Conservation (phyloP, 92 coral and sea anemone genomes). For the Epizoanthus stellaris region DNA sequence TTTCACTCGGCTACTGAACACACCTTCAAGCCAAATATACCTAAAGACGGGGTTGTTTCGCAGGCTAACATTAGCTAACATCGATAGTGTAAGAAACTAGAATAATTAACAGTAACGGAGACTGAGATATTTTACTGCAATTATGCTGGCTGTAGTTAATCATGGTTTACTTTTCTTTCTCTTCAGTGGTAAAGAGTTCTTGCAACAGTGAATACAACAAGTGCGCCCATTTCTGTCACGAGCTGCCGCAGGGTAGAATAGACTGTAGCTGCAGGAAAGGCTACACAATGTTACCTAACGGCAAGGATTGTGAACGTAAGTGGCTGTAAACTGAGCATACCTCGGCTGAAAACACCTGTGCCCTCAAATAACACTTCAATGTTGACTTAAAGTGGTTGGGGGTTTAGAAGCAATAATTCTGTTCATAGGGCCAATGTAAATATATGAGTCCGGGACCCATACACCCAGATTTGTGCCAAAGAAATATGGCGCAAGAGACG, state of each 20-base stretch:
- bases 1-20: too few relatives aligned
- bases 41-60: too few relatives aligned
- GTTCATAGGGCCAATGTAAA: not conserved
- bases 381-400: not conserved
- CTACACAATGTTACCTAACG: slow-evolving; percentile 71
- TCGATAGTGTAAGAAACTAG: too few relatives aligned
- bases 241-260: slow-evolving; percentile 73
- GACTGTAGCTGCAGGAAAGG: slow-evolving; percentile 87
- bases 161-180: not conserved
- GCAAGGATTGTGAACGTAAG: slow-evolving; percentile 87
- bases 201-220: slow-evolving; percentile 87
- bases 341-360: too few relatives aligned
- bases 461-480: too few relatives aligned
- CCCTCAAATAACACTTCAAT: too few relatives aligned
- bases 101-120: too few relatives aligned
- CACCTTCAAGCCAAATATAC: too few relatives aligned
- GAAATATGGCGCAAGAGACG: too few relatives aligned
- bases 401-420: not conserved
- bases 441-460: too few relatives aligned
- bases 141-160: not conserved
- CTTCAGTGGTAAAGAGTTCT: slow-evolving; percentile 84
- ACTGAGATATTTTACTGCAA: too few relatives aligned
- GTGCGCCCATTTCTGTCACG: slow-evolving; percentile 90
- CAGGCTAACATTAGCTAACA: too few relatives aligned
- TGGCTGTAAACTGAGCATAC: not conserved